A percentile compares a stretch with the other conserved stretches of the same genome.
phyloP scores from a whole-genome alignment of 2,888 invertebrate species.

The Eurytoma californica region DNA sequence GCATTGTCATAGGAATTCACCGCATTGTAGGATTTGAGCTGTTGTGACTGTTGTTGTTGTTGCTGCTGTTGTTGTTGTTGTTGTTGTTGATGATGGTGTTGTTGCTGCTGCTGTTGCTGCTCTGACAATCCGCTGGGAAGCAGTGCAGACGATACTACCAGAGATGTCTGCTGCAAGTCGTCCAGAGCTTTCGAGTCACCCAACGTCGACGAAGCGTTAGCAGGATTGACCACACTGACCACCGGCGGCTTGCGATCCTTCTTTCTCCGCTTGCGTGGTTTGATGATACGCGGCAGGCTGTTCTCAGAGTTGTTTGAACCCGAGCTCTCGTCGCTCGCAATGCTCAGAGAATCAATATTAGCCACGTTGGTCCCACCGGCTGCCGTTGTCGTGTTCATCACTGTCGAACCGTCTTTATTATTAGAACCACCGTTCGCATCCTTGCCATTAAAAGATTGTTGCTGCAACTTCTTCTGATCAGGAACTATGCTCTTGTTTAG shows the following conservation, averaged over 20 bases:
- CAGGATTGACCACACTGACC: constrained; percentile 57
- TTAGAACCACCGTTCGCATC: neutral
- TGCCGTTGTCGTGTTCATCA: constrained; percentile 56
- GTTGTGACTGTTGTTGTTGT: constrained; percentile 56
- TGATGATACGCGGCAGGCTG: constrained; percentile 90
- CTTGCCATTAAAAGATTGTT: constrained; percentile 9
- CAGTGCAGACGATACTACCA: constrained; percentile 9
- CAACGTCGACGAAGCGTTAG: constrained; percentile 49
- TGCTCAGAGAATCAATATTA: constrained; percentile 83
- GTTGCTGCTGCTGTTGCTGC: constrained; percentile 46
- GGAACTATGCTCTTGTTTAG: constrained; percentile 45
- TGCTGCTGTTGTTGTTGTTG: constrained; percentile 57
- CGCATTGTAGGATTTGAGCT: constrained; percentile 37
- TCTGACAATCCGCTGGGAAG: neutral
- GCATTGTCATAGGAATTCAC: constrained; percentile 48
- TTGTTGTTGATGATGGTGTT: constrained; percentile 47
- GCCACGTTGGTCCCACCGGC: constrained; percentile 72
- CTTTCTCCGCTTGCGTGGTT: constrained; percentile 91
- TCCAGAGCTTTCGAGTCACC: constrained; percentile 62
- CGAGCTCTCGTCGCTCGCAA: constrained; percentile 87
- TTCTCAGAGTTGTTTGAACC: constrained; percentile 82
- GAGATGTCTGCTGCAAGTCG: constrained; percentile 59
- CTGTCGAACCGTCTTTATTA: constrained; percentile 67
- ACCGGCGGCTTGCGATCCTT: constrained; percentile 90
- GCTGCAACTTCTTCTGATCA: constrained; percentile 56